Percentiles rank a stretch among this genome's conserved stretches.
phyloP scores from a whole-genome alignment of 2,888 invertebrate species.

The Hymenopus coronatus region DNA sequence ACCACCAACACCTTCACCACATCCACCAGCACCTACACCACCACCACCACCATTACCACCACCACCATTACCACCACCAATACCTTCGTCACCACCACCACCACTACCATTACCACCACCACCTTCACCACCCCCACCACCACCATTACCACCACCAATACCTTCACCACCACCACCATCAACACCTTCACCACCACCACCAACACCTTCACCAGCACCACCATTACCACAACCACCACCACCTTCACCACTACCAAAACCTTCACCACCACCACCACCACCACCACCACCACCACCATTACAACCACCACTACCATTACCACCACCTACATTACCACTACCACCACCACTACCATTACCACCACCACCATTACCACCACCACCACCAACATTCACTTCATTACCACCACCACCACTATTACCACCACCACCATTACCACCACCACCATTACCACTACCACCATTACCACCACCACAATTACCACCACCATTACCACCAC shows the following conservation, averaged over 20 bases:
- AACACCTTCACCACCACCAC: background rate
- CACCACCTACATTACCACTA: too few relatives aligned
- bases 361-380: background rate
- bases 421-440: too few relatives aligned
- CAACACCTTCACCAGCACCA: too few relatives aligned
- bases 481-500: too few relatives aligned
- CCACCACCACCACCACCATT: too few relatives aligned
- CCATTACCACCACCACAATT: too few relatives aligned
- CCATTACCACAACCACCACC: too few relatives aligned
- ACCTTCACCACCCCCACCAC: background rate
- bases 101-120: background rate
- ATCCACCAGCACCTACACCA: slow-evolving; percentile 31
- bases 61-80: slow-evolving; percentile 26
- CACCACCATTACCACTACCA: too few relatives aligned
- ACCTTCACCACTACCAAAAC: background rate
- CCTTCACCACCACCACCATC: background rate
- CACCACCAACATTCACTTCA: background rate
- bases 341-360: background rate
- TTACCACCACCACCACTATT: too few relatives aligned
- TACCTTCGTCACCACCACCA: background rate
- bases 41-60: slow-evolving; percentile 27
- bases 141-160: background rate
- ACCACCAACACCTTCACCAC: slow-evolving; percentile 29
- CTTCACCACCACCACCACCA: background rate
- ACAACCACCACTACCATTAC: too few relatives aligned